phyloP scores from a whole-genome alignment of 2,797 vertebrate genomes.

The Hypotaenidia philippensis region DNA sequence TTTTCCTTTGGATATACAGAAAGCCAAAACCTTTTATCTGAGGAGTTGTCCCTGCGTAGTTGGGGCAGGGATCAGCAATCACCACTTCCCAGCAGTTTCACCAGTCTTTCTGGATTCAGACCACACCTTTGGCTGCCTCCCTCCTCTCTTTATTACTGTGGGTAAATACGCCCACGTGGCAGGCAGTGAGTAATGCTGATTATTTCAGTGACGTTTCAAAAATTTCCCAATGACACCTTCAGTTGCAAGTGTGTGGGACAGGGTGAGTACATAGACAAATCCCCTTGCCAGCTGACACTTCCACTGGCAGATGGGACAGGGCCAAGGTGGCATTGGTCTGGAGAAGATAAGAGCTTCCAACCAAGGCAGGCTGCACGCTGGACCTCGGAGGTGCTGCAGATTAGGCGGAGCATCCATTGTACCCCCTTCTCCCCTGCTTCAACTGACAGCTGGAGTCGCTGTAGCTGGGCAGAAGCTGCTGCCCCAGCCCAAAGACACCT shows the following conservation, averaged over 20 bases:
- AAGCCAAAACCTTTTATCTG: neutral
- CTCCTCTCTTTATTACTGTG: neutral
- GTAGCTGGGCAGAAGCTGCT: neutral
- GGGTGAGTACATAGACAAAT: accelerated
- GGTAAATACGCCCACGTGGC: neutral
- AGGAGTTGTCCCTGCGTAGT: neutral
- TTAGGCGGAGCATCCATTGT: neutral
- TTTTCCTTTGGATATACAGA: neutral
- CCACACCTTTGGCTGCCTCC: neutral
- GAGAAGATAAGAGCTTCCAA: neutral
- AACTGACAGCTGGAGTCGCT: neutral
- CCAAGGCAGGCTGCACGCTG: neutral
- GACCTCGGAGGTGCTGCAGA: neutral
- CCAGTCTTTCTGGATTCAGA: neutral
- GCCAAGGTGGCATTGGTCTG: accelerated
- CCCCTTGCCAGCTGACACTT: neutral
- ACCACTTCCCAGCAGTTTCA: neutral
- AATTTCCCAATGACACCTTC: neutral
- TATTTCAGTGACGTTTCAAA: neutral
- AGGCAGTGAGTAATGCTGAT: neutral
- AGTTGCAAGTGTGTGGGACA: accelerated
- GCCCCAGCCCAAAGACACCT: neutral
- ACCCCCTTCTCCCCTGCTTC: neutral
- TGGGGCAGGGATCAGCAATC: neutral
- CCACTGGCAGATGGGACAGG: neutral